Evolutionary conservation across 2,888 invertebrate species (phyloP).

Genomic region (Strigamia maritima): DNA sequence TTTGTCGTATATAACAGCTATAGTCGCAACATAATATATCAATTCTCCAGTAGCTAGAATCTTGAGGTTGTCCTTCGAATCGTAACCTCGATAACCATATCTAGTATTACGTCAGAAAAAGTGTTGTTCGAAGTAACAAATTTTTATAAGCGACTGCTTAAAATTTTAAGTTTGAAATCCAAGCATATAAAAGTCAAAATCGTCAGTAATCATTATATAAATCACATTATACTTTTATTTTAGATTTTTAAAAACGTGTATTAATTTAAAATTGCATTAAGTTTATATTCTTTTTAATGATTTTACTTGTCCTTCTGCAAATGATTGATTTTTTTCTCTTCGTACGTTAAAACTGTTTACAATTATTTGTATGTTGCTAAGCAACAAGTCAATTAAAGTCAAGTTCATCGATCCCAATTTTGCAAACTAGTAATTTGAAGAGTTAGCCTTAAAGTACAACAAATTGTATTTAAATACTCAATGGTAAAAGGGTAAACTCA

Average conservation of each 20-base stretch:
- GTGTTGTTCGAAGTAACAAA: neutral
- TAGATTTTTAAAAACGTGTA: neutral
- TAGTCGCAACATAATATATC: conserved; percentile 86
- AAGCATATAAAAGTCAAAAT: too few relatives aligned
- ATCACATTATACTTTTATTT: neutral
- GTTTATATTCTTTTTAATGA: neutral
- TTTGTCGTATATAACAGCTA: conserved; percentile 81
- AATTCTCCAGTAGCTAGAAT: conserved; percentile 89
- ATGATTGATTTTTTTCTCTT: neutral
- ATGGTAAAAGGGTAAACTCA: neutral
- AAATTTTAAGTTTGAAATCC: too few relatives aligned
- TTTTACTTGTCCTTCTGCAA: neutral
- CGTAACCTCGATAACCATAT: conserved; percentile 89
- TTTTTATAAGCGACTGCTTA: too few relatives aligned
- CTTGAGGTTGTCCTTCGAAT: conserved; percentile 84
- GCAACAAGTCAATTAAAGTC: conserved; percentile 25
- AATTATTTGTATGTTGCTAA: conserved; percentile 14
- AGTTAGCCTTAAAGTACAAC: neutral
- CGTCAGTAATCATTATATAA: conserved; percentile 44
- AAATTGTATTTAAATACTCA: neutral
- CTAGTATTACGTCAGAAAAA: conserved; percentile 53
- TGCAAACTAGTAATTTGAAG: neutral
- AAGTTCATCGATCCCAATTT: conserved; percentile 34
- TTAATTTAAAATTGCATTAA: neutral
- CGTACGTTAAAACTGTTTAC: conserved; percentile 6